Evolutionary conservation across 2,888 invertebrate species (phyloP).

Genomic region (Drosophila leonis): DNA sequence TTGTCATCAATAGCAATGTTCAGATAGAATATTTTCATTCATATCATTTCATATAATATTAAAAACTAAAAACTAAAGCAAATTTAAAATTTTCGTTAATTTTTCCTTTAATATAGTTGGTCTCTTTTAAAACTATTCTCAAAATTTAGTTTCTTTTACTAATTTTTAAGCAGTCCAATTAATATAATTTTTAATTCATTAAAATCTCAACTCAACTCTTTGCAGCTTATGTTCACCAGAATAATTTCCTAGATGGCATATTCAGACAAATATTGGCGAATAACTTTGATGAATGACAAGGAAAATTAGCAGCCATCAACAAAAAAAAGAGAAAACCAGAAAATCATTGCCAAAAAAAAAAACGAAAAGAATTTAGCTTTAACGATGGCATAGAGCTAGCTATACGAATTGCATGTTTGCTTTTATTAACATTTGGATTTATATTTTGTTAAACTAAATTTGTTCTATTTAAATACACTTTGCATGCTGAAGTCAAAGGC

Average conservation of each 20-base stretch:
- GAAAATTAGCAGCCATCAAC: background rate
- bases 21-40: too few relatives aligned
- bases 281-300: background rate
- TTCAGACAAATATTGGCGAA: background rate
- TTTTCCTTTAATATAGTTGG: too few relatives aligned
- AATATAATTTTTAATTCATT: background rate
- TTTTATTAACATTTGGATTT: background rate
- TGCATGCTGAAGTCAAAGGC: background rate
- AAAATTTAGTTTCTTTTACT: background rate
- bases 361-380: too few relatives aligned
- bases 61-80: too few relatives aligned
- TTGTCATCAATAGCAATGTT: too few relatives aligned
- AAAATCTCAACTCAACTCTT: background rate
- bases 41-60: too few relatives aligned
- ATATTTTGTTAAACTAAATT: background rate
- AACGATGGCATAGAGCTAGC: background rate
- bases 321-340: background rate
- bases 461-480: background rate
- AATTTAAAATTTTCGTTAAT: too few relatives aligned
- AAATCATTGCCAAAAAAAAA: too few relatives aligned
- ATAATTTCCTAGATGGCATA: conserved; percentile 12
- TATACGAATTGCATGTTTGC: background rate
- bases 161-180: background rate
- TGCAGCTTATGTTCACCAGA: conserved; percentile 37
- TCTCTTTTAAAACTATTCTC: background rate